Base-by-base conservation (phyloP, 2,797 vertebrate species). In the Myotis vivesi region DNA sequence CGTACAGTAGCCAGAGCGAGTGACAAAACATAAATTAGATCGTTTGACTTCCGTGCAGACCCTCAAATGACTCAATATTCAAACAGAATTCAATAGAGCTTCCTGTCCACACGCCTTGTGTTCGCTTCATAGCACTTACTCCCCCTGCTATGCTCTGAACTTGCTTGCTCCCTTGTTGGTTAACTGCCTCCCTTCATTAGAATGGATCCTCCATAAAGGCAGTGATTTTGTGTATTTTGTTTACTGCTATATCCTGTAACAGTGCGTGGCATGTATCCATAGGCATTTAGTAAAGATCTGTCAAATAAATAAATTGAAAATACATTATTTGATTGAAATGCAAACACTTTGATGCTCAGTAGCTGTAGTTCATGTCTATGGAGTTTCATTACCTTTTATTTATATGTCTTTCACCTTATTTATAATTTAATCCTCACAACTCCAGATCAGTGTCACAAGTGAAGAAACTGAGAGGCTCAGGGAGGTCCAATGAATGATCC, bases 341-440 rank as follows among this genome's bases (percentile, higher is more conserved):
- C 36, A 66, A 64, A 9, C 75, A 75, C 9, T 81, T 30, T 71
- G 38, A 15, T 75, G 41, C 22, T 85, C 38, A 44, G 41, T 73
- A 75, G 57, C 83, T 92, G 0, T 59, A 44, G 23, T 82, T 75
- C 19, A 81, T 17, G 28, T 79, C 23, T 53, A 0, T 73, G 30
- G 53, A 86, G 30, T 80, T 80, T 77, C 23, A 66, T 72, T 89
- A 84, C 36, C 10, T 95, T 89, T 93, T 93, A n/a, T 72, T 79
- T 80, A 25, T 66, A 13, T 64, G 36, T 36, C 33, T 81, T 92
- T 79, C 5, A 72, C 28, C 7, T 94, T 86, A 38, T 20, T 73
- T 64, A 19, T 15, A 53, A 57, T 77, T 51, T 82, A 53, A 88
- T 90, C n/a, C n/a, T 91, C 30, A 87, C n/a, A 41, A 76, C n/a